Percentiles rank a stretch among this genome's conserved stretches.
Evolutionary conservation across 2,888 invertebrate genomes (phyloP).

Genomic region (Lysandra coridon): DNA sequence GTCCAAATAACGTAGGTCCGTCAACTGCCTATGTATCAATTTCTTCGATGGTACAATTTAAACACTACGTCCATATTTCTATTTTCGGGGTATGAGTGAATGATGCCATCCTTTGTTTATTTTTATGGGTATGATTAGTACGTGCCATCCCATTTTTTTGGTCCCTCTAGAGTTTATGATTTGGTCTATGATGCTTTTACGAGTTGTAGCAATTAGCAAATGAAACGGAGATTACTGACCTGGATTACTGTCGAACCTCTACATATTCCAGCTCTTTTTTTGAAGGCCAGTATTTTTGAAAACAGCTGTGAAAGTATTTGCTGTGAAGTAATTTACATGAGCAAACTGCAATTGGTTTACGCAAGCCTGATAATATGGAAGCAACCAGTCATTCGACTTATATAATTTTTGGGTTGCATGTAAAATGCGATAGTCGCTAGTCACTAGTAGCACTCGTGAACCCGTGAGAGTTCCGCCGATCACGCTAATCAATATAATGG

Average conservation of each 20-base stretch:
- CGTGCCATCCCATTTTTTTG: not conserved
- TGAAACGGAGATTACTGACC: too few species aligned
- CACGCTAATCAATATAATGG: constrained; percentile 20
- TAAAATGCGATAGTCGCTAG: not conserved
- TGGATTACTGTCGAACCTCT: too few species aligned
- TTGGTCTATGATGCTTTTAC: not conserved
- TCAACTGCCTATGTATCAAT: too few species aligned
- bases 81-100: not conserved
- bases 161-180: not conserved
- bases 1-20: too few species aligned
- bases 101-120: not conserved
- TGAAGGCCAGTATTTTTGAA: too few species aligned
- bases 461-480: not conserved
- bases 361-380: not conserved
- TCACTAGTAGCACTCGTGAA: not conserved
- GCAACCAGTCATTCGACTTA: constrained; percentile 4
- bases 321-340: constrained; percentile 10
- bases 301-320: too few species aligned
- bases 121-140: not conserved
- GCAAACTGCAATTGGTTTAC: not conserved
- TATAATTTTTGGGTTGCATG: constrained; percentile 16
- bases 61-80: not conserved
- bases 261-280: too few species aligned
- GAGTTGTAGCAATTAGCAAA: not conserved
- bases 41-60: not conserved